Percentiles rank a stretch among this genome's conserved stretches.
Evolutionary conservation across 2,797 vertebrate species (phyloP).

Genomic region (Clarias platycephalus): DNA sequence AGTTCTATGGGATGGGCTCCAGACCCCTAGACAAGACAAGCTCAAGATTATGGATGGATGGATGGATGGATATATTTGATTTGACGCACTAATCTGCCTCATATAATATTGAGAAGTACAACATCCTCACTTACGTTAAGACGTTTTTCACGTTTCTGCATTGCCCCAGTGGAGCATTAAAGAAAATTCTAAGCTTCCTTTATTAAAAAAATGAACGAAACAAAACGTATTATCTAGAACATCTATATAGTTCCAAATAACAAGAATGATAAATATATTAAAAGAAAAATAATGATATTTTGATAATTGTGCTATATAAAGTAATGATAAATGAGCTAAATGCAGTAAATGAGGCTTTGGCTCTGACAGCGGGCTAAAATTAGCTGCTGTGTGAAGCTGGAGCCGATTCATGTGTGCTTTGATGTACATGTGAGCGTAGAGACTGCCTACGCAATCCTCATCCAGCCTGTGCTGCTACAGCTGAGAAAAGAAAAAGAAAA

Average conservation of each 20-base stretch:
- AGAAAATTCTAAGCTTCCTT: no score
- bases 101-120: neutral
- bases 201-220: neutral
- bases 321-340: constrained; percentile 28
- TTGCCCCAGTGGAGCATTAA: neutral
- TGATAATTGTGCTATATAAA: constrained; percentile 18
- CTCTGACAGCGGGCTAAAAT: constrained; percentile 60
- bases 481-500: constrained; percentile 48
- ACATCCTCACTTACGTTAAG: neutral
- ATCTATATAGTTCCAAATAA: neutral
- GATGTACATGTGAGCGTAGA: constrained; percentile 68
- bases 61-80: neutral
- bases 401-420: constrained; percentile 63
- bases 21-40: no score
- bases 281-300: neutral
- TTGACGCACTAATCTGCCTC: neutral
- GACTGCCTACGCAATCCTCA: constrained; percentile 61
- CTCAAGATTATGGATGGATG: no score
- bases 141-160: neutral
- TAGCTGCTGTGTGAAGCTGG: constrained; percentile 60
- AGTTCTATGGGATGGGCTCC: no score
- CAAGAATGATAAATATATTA: neutral
- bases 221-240: neutral
- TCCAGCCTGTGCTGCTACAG: constrained; percentile 58
- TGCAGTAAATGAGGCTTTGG: constrained; percentile 52